Conservation (phyloP, 2,113 vertebrate species). For the Poeciliopsis prolifica region DNA sequence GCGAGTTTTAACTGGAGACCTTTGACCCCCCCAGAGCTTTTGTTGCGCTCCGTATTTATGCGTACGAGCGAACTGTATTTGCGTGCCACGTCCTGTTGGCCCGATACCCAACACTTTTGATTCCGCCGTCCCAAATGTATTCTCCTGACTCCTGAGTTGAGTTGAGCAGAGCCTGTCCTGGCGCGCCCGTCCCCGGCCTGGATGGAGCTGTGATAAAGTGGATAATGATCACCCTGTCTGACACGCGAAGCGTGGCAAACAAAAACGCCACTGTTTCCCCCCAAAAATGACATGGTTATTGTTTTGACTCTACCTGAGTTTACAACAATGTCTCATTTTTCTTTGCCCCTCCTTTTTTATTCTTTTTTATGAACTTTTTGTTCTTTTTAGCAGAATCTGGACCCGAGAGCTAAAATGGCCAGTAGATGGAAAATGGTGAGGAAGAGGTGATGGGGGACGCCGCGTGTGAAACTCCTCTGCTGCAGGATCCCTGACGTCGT, state of each 20-base stretch:
- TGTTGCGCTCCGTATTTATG: neutral
- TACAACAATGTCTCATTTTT: too few species aligned
- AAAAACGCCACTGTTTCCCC: fast-evolving
- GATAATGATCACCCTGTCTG: constrained; percentile 9
- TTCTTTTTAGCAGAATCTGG: too few species aligned
- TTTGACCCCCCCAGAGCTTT: neutral
- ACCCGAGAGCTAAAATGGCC: neutral
- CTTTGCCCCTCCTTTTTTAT: too few species aligned
- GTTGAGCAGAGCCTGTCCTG: neutral
- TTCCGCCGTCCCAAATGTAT: neutral
- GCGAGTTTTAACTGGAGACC: too few species aligned
- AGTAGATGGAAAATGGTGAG: constrained; percentile 44
- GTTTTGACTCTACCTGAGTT: too few species aligned
- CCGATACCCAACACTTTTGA: neutral
- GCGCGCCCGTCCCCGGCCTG: neutral
- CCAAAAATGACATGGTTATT: too few species aligned
- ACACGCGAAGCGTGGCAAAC: constrained; percentile 5
- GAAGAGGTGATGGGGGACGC: constrained; percentile 29
- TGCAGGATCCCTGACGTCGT: constrained; percentile 19
- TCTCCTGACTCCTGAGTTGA: neutral
- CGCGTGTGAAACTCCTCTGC: constrained; percentile 9
- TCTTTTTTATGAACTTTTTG: too few species aligned
- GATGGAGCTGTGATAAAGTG: neutral
- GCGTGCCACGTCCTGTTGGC: neutral
- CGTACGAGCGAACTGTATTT: neutral